Evolutionary conservation across 2,888 invertebrate genomes (phyloP).

Genomic region (Sesamia inferens): DNA sequence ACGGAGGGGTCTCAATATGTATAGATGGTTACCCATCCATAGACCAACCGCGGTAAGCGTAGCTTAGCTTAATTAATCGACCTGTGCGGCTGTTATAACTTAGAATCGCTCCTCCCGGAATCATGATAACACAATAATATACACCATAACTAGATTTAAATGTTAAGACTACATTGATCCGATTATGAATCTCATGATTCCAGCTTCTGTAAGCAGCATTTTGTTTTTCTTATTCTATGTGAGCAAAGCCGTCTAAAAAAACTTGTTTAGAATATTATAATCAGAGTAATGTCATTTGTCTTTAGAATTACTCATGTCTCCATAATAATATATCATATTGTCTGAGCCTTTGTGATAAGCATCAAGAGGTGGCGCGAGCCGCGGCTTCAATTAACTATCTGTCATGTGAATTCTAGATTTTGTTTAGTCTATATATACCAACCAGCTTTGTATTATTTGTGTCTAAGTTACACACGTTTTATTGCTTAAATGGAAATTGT

Average conservation of each 20-base stretch:
- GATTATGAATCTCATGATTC: not conserved
- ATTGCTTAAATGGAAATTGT: not conserved
- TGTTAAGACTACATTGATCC: no score
- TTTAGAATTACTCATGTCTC: slow-evolving; percentile 35
- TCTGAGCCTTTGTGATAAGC: slow-evolving; percentile 37
- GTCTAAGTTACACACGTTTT: not conserved
- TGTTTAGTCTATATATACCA: slow-evolving; percentile 18
- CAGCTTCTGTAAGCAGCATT: no score
- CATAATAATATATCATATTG: slow-evolving; percentile 31
- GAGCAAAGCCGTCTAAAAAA: not conserved
- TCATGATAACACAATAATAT: no score
- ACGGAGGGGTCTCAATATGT: no score
- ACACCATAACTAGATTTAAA: not conserved
- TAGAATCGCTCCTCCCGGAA: no score
- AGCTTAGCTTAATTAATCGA: no score
- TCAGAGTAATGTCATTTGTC: slow-evolving; percentile 40
- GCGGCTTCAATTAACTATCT: slow-evolving; percentile 46
- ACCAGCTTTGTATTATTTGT: not conserved
- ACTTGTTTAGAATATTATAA: slow-evolving; percentile 13
- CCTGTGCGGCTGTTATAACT: not conserved
- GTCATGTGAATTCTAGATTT: slow-evolving; percentile 23
- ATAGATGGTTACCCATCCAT: no score
- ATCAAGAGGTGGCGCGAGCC: slow-evolving; percentile 44
- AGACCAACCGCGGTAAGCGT: no score
- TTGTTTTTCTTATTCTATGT: not conserved